phyloP scores from a whole-genome alignment of 1,140 invertebrate species.

The Elymnias hypermnestra region DNA sequence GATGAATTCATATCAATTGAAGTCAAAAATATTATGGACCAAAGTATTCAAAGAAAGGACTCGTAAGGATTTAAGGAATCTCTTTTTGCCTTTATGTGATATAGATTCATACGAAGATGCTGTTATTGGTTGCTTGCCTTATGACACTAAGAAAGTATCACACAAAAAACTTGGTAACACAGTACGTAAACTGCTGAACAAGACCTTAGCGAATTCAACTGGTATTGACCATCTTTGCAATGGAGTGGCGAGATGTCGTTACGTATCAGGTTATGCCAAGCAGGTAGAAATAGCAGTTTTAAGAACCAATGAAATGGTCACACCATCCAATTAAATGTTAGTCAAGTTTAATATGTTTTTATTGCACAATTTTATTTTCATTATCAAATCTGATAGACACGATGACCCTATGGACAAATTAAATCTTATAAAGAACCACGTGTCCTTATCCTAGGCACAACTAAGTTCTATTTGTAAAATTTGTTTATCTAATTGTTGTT shows the following conservation, averaged over 20 bases:
- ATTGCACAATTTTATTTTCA: no score
- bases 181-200: neutral
- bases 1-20: no score
- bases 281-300: neutral
- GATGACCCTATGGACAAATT: no score
- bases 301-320: neutral
- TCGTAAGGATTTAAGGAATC: neutral
- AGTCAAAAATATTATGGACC: no score
- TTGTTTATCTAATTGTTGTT: no score
- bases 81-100: neutral
- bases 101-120: constrained; percentile 10
- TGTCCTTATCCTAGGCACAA: no score
- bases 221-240: neutral
- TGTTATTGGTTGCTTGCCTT: constrained; percentile 2
- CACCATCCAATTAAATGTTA: neutral
- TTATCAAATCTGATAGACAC: no score
- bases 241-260: constrained; percentile 1
- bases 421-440: no score
- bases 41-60: no score
- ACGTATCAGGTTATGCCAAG: neutral
- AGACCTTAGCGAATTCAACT: neutral
- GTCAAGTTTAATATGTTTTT: neutral
- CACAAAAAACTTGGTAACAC: neutral
- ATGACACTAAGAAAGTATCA: neutral
- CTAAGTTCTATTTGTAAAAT: no score